A percentile compares a stretch with the other conserved stretches of the same genome.
phyloP scores from a whole-genome alignment of 2,113 vertebrate genomes.

The Xiphophorus couchianus region DNA sequence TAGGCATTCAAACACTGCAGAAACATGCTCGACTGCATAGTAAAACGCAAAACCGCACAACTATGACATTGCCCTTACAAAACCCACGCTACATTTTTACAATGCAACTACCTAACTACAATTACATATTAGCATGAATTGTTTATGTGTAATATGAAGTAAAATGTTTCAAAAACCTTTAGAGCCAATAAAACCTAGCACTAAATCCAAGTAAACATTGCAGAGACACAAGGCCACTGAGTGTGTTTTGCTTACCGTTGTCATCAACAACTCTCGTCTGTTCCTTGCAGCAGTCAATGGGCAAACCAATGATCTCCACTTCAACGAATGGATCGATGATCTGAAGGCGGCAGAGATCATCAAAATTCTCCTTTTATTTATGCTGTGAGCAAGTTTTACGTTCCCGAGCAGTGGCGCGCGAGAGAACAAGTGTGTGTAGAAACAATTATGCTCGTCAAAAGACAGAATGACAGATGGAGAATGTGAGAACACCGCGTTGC shows the following conservation, averaged over 20 bases:
- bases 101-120: not conserved
- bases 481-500: slow-evolving; percentile 3
- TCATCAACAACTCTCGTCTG: slow-evolving; percentile 98
- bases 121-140: not conserved
- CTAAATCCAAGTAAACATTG: not conserved
- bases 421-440: not conserved
- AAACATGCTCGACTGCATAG: too few species aligned
- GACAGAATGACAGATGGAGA: slow-evolving; percentile 29
- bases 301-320: slow-evolving; percentile 96
- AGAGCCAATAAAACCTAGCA: not conserved
- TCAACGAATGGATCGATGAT: slow-evolving; percentile 99
- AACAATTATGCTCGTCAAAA: not conserved
- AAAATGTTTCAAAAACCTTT: not conserved
- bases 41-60: too few species aligned
- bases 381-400: not conserved
- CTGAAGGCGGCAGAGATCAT: slow-evolving; percentile 63
- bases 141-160: not conserved
- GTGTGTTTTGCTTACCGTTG: slow-evolving; percentile 84
- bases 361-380: slow-evolving; percentile 2
- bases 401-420: not conserved
- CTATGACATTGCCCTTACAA: too few species aligned
- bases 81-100: too few species aligned
- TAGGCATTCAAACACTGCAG: too few species aligned
- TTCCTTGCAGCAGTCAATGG: slow-evolving; percentile 95
- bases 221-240: not conserved